These are phyloP conservation scores for Erpetoichthys calabaricus DNA, from an alignment of 2,797 vertebrate genomes.

Conservation along the genomic window DNA sequence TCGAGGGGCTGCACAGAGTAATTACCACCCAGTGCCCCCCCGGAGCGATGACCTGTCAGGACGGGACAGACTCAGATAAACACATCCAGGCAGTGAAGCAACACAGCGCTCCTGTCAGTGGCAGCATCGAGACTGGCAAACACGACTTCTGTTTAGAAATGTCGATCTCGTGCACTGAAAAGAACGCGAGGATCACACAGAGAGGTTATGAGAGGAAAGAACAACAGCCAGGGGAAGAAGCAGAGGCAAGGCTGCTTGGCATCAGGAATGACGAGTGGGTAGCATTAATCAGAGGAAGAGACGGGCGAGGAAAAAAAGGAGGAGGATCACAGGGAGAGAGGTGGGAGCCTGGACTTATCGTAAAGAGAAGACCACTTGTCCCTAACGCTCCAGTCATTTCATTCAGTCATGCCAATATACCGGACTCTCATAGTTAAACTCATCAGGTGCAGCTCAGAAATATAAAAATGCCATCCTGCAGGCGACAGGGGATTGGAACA, in stretches of 20 bases:
- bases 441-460: too few species aligned
- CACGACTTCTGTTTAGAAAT: too few species aligned
- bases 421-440: too few species aligned
- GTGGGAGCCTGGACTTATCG: neutral
- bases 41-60: too few species aligned
- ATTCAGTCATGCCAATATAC: too few species aligned
- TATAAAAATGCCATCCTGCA: too few species aligned
- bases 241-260: neutral
- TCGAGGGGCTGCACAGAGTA: neutral
- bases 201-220: neutral
- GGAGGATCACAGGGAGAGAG: neutral
- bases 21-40: neutral
- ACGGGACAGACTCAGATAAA: neutral
- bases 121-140: neutral
- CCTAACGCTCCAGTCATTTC: too few species aligned
- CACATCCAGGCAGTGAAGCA: neutral
- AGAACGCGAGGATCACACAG: neutral
- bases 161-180: too few species aligned
- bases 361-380: too few species aligned
- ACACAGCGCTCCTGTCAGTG: neutral
- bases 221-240: neutral
- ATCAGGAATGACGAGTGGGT: neutral
- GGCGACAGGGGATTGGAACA: too few species aligned
- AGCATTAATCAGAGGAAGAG: conserved; percentile 5
- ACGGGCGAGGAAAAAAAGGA: neutral